phyloP scores from a whole-genome alignment of 1,140 invertebrate genomes.

The Paraescarpia echinospica region DNA sequence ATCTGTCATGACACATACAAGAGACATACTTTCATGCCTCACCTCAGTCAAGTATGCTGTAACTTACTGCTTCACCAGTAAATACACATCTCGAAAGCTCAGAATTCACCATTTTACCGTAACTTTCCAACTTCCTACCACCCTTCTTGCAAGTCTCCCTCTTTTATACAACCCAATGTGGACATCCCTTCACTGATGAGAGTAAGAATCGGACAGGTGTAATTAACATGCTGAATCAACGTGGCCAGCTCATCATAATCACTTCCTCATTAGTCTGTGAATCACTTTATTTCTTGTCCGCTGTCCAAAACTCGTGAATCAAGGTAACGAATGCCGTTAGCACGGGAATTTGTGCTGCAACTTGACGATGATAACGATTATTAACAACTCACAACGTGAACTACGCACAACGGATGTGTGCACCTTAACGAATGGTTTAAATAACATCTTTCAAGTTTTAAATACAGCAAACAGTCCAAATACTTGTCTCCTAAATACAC shows the following conservation, averaged over 20 bases:
- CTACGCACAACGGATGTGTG: background rate
- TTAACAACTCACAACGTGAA: background rate
- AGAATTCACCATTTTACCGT: no score
- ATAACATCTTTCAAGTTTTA: slow-evolving; percentile 1
- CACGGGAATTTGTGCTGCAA: background rate
- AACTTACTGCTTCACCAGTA: no score
- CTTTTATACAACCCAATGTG: no score
- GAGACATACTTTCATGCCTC: no score
- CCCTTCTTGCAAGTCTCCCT: no score
- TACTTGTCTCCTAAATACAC: background rate
- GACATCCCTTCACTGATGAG: background rate
- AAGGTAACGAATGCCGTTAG: background rate
- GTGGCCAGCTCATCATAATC: background rate
- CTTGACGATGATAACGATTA: background rate
- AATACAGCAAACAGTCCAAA: background rate
- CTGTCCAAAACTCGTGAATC: background rate
- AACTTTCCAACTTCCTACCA: no score
- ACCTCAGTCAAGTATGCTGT: no score
- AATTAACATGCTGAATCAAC: background rate
- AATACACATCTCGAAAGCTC: no score
- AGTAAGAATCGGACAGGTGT: background rate
- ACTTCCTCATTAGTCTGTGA: background rate
- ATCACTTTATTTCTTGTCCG: background rate
- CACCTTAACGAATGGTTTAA: background rate
- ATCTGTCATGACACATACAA: no score